Evolutionary conservation across 2,113 vertebrate species (phyloP), one percentile per base, ranked within the genome.

Genomic region (Oreamnos americanus): DNA sequence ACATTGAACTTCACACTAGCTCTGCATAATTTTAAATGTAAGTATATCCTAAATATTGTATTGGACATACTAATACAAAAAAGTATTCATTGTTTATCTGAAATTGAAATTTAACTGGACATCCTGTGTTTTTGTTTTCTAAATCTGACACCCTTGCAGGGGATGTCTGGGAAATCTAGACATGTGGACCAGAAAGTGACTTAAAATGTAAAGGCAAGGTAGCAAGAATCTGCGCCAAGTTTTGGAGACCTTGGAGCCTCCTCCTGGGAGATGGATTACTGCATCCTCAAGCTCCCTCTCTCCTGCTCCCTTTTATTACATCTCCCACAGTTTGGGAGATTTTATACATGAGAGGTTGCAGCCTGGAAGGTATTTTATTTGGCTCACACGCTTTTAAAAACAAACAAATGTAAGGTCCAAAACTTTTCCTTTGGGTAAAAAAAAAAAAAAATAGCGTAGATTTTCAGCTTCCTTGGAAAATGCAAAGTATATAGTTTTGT

Each of bases 111-210:
- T 84, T 58, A 84, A 76, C 60, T 89, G 43, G 49, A 33, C 16
- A 51, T 85, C 55, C 87, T 89, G 23, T 39, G 49, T 45, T 96
- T 97, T 97, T 51, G 53, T 83, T 92, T 95, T 62, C 36, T 81
- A 93, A 81, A 67, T 92, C 93, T 95, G 64, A 6, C 49, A 55
- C 25, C 26, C 36, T 85, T 17, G 4, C 16, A 28, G 3, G 36
- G 55, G 26, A 76, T 71, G 36, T 47, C 90, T 43, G 5, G n/a
- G 53, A 15, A 83, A 2, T 53, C 28, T 86, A 85, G 43, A 49
- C 49, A 91, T 6, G 16, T 23, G 33, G 58, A 71, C 21, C 43
- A 83, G 88, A 79, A 91, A 82, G 23, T 89, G 57, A 55, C n/a
- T 87, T 90, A 30, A 36, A 84, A 53, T 74, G 67, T 7, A 45